Evolutionary conservation across 2,113 vertebrate species (phyloP).

Genomic region (Halcyon malimbica): DNA sequence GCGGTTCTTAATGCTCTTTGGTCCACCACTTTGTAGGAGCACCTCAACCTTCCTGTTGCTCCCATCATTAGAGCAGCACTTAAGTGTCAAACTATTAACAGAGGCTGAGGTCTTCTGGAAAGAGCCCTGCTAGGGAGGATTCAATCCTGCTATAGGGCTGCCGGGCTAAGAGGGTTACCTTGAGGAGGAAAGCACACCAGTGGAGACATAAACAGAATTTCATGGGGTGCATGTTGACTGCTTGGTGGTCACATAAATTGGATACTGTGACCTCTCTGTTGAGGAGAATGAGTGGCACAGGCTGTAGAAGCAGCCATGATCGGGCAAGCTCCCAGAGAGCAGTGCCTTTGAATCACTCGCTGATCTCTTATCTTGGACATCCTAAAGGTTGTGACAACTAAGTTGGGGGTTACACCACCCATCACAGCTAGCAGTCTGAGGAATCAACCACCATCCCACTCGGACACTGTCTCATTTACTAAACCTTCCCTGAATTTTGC

Average conservation of each 20-base stretch:
- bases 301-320: not conserved
- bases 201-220: not conserved
- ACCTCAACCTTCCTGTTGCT: not conserved
- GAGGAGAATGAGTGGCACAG: not conserved
- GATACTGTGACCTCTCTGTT: not conserved
- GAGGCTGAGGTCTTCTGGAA: not conserved
- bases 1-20: not conserved
- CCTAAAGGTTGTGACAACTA: not conserved
- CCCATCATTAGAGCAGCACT: not conserved
- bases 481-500: not conserved
- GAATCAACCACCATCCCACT: not conserved
- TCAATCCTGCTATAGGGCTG: not conserved
- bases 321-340: not conserved
- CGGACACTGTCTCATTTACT: rapidly evolving
- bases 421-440: rapidly evolving
- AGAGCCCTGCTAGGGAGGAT: not conserved
- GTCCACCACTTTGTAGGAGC: not conserved
- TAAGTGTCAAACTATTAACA: not conserved
- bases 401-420: not conserved
- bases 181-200: not conserved
- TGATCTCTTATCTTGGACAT: not conserved
- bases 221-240: rapidly evolving
- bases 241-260: not conserved
- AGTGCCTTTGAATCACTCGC: not conserved
- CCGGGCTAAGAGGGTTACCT: not conserved